These are phyloP conservation scores for Terebella lapidaria DNA, from an alignment of 2,888 invertebrate genomes.

Conservation along the genomic window DNA sequence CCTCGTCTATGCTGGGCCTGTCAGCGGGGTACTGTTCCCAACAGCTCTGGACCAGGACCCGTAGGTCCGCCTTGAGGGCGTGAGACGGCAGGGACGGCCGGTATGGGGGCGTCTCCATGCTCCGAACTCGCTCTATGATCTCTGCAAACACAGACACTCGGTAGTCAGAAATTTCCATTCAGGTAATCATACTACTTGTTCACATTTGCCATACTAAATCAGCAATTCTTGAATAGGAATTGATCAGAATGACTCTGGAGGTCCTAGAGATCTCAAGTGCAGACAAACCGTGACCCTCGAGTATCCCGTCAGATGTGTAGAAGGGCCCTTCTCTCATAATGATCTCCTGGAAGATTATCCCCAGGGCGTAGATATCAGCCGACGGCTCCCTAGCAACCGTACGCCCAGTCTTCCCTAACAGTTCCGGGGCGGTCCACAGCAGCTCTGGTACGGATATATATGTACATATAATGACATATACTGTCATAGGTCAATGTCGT, in stretches of 20 bases:
- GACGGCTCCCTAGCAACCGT: conserved; percentile 7
- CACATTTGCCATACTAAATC: too few species aligned
- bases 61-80: conserved; percentile 4
- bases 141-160: conserved; percentile 6
- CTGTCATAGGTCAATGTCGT: too few species aligned
- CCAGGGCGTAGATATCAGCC: conserved; percentile 71
- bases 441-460: conserved; percentile 48
- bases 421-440: conserved; percentile 81
- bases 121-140: conserved; percentile 13
- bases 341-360: conserved; percentile 81
- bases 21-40: conserved; percentile 11
- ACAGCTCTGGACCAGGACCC: conserved; percentile 9
- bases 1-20: neutral
- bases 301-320: conserved; percentile 8
- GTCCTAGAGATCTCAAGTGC: too few species aligned
- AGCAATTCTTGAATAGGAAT: too few species aligned
- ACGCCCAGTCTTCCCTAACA: neutral
- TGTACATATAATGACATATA: too few species aligned
- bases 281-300: neutral
- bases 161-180: too few species aligned
- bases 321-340: conserved; percentile 53
- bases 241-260: too few species aligned
- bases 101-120: conserved; percentile 7
- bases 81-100: conserved; percentile 12
- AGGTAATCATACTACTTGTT: too few species aligned